A percentile compares a stretch with the other conserved stretches of the same genome.
phyloP scores from a whole-genome alignment of 1,140 invertebrate genomes.

The Branchinecta lynchi region DNA sequence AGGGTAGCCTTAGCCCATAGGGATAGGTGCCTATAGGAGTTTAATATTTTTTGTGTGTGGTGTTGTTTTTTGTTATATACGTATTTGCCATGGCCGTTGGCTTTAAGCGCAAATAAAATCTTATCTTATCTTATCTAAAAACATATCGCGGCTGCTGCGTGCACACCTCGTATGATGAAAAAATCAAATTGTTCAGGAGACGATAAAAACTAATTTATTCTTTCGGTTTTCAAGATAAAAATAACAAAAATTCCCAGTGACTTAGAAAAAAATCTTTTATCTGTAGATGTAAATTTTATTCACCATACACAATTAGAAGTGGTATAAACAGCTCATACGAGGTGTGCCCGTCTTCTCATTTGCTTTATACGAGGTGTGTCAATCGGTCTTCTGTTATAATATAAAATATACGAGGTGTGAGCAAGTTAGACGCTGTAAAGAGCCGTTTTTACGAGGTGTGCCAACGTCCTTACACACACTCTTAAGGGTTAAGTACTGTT shows the following conservation, averaged over 20 bases:
- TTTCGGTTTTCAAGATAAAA: not conserved
- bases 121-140: no score
- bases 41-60: no score
- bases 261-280: not conserved
- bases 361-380: not conserved
- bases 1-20: no score
- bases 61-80: no score
- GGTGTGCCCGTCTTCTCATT: not conserved
- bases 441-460: not conserved
- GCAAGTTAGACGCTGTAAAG: not conserved
- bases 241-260: not conserved
- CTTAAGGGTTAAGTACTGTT: not conserved
- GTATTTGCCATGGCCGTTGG: no score
- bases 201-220: not conserved
- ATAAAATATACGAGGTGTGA: not conserved
- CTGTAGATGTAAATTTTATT: not conserved
- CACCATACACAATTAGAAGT: not conserved
- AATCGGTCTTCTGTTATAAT: not conserved
- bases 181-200: not conserved
- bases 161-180: constrained; percentile 1
- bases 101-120: no score
- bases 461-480: not conserved
- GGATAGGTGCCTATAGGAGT: no score
- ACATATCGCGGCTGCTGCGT: not conserved
- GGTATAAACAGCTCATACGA: not conserved